Base-by-base conservation (phyloP, 1,140 invertebrate genomes). In the Drosophila sp. region DNA sequence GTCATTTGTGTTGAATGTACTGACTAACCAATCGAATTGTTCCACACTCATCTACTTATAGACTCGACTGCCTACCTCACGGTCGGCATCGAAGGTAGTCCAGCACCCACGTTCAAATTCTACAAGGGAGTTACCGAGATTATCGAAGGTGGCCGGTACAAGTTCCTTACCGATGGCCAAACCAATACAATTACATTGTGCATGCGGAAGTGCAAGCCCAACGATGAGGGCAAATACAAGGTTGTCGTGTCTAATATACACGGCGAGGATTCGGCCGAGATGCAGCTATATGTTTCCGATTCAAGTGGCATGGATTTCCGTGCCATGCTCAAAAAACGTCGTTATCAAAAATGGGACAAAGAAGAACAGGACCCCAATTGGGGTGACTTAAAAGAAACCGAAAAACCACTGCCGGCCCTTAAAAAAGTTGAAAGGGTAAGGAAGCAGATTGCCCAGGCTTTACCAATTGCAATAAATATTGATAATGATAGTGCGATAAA, bases 221-320 rank as follows among this genome's bases (percentile, higher is more conserved):
- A 97, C 89, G 99, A 99, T 95, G 99, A 99, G 93, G 98, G 98
- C 35, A 97, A 97, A 92, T 99, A 99, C 93, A 98, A 96, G 91
- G 94, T 99, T 81, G 95, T 97, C 61, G 95, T 99, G 63, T 96
- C 96, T 90, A 99, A 99, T 91, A 95, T 96, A 64, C 96, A 99
- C 90, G 98, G 98, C 66, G 97, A 98, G 92, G 98, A 99, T 92
- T 96, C 96, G 0, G 98, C 97, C 66, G 98, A 98, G 91, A 98
- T 98, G 94, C 96, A 96, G 84, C 94, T 99, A 74, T 99, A 98
- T 92, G 98, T 99, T 35, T 98, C 98, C 80, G 98, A 98, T 95
- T 95, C 98, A 70, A 97, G 97, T 93, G 98, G 97, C 85, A 98
- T 99, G 96, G 99, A 99, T 93, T 99, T 99, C 96, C 96, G 99